phyloP scores from a whole-genome alignment of 2,113 vertebrate species.

The Charadrius vociferus region DNA sequence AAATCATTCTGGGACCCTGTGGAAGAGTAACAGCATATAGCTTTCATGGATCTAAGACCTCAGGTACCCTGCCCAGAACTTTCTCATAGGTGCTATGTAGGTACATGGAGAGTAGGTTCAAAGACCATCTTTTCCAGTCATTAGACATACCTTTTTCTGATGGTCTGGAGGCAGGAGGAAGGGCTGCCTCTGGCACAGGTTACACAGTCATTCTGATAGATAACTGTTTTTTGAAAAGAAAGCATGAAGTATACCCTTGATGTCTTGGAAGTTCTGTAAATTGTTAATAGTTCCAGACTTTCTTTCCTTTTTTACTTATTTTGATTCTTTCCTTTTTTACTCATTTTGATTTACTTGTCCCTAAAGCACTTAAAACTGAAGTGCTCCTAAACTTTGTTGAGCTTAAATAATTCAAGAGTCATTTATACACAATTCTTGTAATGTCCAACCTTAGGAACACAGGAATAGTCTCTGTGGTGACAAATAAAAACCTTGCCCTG shows the following conservation, averaged over 20 bases:
- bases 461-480: neutral
- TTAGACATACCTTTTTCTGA: neutral
- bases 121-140: neutral
- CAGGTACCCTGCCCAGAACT: neutral
- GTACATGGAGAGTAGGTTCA: neutral
- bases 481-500: neutral
- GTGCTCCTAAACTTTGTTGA: neutral
- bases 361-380: neutral
- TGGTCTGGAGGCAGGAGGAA: neutral
- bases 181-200: fast-evolving
- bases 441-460: neutral
- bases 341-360: neutral
- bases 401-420: neutral
- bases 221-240: neutral
- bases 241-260: neutral
- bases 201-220: neutral
- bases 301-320: neutral
- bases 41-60: neutral
- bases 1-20: neutral
- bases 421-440: neutral
- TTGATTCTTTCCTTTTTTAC: neutral
- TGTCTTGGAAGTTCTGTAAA: neutral
- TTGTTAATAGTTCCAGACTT: neutral
- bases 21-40: neutral
- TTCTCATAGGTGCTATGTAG: neutral